phyloP scores from a whole-genome alignment of 1,140 invertebrate genomes.

The Tribolium castaneum region DNA sequence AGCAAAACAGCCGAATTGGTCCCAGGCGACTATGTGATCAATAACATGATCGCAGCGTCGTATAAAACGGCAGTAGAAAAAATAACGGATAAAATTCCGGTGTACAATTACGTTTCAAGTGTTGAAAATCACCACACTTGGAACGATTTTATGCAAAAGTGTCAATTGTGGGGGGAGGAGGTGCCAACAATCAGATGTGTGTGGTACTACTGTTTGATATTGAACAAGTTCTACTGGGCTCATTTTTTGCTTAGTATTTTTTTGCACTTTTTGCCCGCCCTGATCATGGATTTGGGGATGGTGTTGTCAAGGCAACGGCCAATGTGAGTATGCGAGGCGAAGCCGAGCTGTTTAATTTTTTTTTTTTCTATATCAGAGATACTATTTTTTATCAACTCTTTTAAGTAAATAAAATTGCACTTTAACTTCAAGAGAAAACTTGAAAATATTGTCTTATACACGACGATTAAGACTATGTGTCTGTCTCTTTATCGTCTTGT shows the following conservation, averaged over 20 bases:
- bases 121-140: slow-evolving; percentile 75
- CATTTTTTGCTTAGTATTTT: slow-evolving; percentile 67
- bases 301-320: slow-evolving; percentile 67
- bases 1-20: slow-evolving; percentile 73
- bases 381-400: no score
- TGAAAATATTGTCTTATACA: no score
- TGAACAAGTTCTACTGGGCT: slow-evolving; percentile 66
- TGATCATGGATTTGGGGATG: slow-evolving; percentile 68
- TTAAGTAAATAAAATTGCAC: no score
- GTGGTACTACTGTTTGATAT: slow-evolving; percentile 70
- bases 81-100: neutral
- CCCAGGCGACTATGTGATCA: slow-evolving; percentile 78
- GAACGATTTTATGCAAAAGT: slow-evolving; percentile 66
- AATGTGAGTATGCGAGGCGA: slow-evolving; percentile 61
- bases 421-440: no score
- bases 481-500: no score
- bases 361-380: no score
- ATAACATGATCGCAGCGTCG: slow-evolving; percentile 73
- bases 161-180: slow-evolving; percentile 60
- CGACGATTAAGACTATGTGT: no score
- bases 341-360: neutral
- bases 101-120: slow-evolving; percentile 70
- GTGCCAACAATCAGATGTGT: slow-evolving; percentile 64
- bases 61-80: slow-evolving; percentile 69
- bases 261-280: slow-evolving; percentile 71